phyloP scores from a whole-genome alignment of 2,888 invertebrate species.

The Serrognathus titanus region DNA sequence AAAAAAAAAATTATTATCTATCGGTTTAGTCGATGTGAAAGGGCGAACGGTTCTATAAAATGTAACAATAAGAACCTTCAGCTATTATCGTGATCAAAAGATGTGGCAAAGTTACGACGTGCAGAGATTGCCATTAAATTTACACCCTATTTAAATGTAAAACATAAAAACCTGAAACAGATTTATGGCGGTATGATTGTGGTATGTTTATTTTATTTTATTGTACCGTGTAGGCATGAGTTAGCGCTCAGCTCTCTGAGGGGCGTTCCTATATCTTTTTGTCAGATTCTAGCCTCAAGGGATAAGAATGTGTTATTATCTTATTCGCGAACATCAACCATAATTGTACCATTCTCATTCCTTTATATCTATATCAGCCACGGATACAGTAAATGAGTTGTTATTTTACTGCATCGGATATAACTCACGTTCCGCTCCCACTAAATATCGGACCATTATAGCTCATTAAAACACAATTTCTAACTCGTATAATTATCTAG shows the following conservation, averaged over 20 bases:
- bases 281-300: constrained; percentile 16
- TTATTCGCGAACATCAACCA: constrained; percentile 24
- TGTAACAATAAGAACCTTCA: too few species aligned
- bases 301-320: constrained; percentile 29
- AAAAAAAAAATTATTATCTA: too few species aligned
- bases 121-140: constrained; percentile 42
- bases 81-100: too few species aligned
- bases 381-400: constrained; percentile 1
- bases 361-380: constrained; percentile 16
- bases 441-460: constrained; percentile 1
- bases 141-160: constrained; percentile 47
- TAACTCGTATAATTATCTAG: constrained; percentile 17
- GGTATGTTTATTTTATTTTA: constrained; percentile 31
- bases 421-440: constrained; percentile 2
- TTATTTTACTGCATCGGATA: not conserved
- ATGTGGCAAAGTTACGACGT: constrained; percentile 32
- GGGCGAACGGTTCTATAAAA: too few species aligned
- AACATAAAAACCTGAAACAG: constrained; percentile 31
- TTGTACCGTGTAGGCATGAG: constrained; percentile 22
- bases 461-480: constrained; percentile 24
- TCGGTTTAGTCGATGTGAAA: too few species aligned
- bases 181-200: constrained; percentile 32
- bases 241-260: constrained; percentile 19
- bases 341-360: constrained; percentile 18
- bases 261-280: constrained; percentile 22